Evolutionary conservation across 2,113 vertebrate species (phyloP), one percentile per base, ranked within the genome.

Genomic region (Zosterops hypoxanthus): DNA sequence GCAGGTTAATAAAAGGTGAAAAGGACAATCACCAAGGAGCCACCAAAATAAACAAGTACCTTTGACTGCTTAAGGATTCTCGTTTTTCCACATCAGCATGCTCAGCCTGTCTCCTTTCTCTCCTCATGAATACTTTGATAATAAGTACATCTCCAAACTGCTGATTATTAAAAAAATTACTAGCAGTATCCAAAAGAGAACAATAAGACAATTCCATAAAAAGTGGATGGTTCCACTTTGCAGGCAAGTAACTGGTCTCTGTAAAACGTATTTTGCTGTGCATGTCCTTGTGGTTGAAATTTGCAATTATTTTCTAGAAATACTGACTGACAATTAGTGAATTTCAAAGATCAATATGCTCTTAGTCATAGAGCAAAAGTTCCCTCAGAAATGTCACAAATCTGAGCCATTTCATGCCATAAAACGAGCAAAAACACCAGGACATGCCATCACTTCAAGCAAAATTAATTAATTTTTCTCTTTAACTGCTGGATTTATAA

Each of bases 1-100:
- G 94, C 92, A 97, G 90, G 94, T 96, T 97, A 96, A 95, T 94
- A 95, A 97, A 96, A 97, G 96, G 96, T 97, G 95, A 97, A 97
- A 97, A 96, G 95, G 91, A 84, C 85, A 92, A 95, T 89, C 87
- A 87, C 82, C 82, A 49, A 69, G 52, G 68, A 96, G 80, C 71
- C 55, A 90, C 93, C 90, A 95, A 97, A 97, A 95, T 53, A 92
- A 97, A 95, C 90, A 78, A 68, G 61, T 89, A 96, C 83, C 85
- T 93, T 90, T 95, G 95, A 78, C 59, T 85, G 63, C 82, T 42
- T 87, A 71, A 65, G 63, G 29, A 90, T 84, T 94, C 90, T 86
- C 13, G 2, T 41, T 68, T 94, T 88, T 92, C 64, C 49, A 61
- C 73, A 71, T 50, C 66, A 70, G 77, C 22, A 6, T 41, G 57